Evolutionary conservation across 2,888 invertebrate genomes (phyloP).

Genomic region (Dione vanillae): DNA sequence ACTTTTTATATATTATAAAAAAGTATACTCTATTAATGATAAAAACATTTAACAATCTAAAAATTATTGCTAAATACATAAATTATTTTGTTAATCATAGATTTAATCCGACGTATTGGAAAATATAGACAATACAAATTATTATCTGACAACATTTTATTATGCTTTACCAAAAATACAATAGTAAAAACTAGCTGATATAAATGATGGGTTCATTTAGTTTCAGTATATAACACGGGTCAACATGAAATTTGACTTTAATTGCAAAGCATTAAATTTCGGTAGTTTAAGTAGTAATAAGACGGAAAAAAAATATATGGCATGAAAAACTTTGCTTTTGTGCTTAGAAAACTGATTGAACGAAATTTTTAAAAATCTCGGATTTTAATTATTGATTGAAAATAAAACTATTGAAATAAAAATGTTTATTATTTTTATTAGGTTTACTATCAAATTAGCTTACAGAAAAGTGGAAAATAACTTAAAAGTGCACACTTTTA

Average conservation of each 20-base stretch:
- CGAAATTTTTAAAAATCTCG: slow-evolving; percentile 41
- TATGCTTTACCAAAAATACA: too few species aligned
- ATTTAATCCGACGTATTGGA: too few species aligned
- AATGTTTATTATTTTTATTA: background rate
- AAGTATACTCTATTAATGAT: too few species aligned
- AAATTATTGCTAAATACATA: too few species aligned
- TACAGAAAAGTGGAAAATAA: slow-evolving; percentile 33
- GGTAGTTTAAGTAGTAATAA: slow-evolving; percentile 34
- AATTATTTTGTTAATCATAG: too few species aligned
- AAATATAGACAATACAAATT: too few species aligned
- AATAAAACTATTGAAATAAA: slow-evolving; percentile 41
- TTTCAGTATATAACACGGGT: too few species aligned
- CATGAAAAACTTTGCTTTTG: background rate
- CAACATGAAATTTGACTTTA: slow-evolving; percentile 35
- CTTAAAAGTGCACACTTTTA: slow-evolving; percentile 47
- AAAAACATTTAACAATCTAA: too few species aligned
- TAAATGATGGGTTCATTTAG: too few species aligned
- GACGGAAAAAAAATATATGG: slow-evolving; percentile 31
- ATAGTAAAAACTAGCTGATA: too few species aligned
- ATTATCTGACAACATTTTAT: too few species aligned
- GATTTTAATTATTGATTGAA: slow-evolving; percentile 42
- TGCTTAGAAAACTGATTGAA: slow-evolving; percentile 39
- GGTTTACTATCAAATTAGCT: background rate
- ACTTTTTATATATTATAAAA: too few species aligned
- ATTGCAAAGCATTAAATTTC: slow-evolving; percentile 35